Evolutionary conservation across 2,113 vertebrate species (phyloP).

Genomic region (Phoxinus phoxinus): DNA sequence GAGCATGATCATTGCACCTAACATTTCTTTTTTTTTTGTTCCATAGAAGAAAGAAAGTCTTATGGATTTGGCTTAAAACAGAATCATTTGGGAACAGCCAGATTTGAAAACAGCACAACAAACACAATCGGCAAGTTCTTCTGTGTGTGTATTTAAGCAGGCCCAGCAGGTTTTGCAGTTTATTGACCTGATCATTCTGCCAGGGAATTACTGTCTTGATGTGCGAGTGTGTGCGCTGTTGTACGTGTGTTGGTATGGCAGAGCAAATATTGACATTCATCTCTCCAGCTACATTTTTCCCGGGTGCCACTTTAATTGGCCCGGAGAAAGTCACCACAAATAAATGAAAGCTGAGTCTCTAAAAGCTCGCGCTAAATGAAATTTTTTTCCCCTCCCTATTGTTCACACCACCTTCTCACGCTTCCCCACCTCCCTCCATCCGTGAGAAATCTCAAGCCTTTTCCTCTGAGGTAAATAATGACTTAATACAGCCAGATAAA

Average conservation of each 20-base stretch:
- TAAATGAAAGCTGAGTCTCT: conserved; percentile 46
- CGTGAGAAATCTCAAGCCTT: conserved; percentile 58
- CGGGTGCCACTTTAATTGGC: conserved; percentile 48
- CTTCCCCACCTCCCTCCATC: conserved; percentile 28
- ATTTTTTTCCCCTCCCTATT: conserved; percentile 18
- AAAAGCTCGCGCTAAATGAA: conserved; percentile 36
- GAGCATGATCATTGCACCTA: neutral
- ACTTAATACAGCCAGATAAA: conserved; percentile 41
- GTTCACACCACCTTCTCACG: conserved; percentile 46
- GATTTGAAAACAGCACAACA: neutral
- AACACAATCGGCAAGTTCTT: neutral
- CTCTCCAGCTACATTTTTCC: conserved; percentile 35
- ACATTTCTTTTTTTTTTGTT: neutral
- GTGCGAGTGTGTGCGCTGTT: conserved; percentile 38
- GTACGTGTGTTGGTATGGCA: conserved; percentile 22
- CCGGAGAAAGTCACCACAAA: conserved; percentile 46
- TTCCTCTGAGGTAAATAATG: conserved; percentile 59
- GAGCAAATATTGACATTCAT: conserved; percentile 60
- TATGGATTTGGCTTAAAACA: neutral
- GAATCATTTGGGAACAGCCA: neutral
- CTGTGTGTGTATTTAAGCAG: conserved; percentile 32
- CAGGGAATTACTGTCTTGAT: conserved; percentile 44
- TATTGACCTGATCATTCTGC: conserved; percentile 52
- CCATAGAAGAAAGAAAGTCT: neutral
- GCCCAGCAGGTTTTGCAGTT: conserved; percentile 35